phyloP scores from a whole-genome alignment of 2,888 invertebrate genomes.

The Allygus modestus region DNA sequence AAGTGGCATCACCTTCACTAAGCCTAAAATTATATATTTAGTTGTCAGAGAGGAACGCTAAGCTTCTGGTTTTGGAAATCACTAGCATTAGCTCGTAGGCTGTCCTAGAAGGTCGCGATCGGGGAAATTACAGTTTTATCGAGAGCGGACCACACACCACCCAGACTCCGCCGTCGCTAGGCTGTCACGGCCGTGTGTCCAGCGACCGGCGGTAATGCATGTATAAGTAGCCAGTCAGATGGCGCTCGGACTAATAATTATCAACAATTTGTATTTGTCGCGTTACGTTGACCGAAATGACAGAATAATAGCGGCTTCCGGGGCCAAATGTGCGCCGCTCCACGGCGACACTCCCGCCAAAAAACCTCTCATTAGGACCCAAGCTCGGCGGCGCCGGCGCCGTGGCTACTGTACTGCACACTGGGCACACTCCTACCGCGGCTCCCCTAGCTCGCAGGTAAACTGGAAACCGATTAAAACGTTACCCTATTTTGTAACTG shows the following conservation, averaged over 20 bases:
- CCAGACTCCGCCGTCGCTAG: neutral
- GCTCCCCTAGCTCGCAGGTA: too few relatives aligned
- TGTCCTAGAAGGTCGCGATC: neutral
- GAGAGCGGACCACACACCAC: constrained; percentile 22
- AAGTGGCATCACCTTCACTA: neutral
- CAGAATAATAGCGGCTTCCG: constrained; percentile 61
- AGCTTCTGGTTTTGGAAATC: constrained; percentile 15
- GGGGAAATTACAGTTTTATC: neutral
- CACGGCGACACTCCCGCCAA: constrained; percentile 56
- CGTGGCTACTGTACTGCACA: constrained; percentile 29
- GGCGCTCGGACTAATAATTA: constrained; percentile 50
- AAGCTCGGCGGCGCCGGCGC: constrained; percentile 53
- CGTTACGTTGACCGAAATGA: constrained; percentile 62
- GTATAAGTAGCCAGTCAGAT: constrained; percentile 50
- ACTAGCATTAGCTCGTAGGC: neutral
- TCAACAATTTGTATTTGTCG: constrained; percentile 62
- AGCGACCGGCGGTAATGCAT: constrained; percentile 30
- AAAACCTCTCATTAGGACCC: constrained; percentile 56
- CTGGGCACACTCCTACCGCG: neutral
- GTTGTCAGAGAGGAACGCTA: neutral
- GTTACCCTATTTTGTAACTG: too few relatives aligned
- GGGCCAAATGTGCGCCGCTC: constrained; percentile 57
- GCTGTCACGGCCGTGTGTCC: neutral
- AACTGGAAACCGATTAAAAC: too few relatives aligned
- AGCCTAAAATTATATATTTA: neutral